phyloP scores from a whole-genome alignment of 1,140 invertebrate genomes.

The Drosophila varians region DNA sequence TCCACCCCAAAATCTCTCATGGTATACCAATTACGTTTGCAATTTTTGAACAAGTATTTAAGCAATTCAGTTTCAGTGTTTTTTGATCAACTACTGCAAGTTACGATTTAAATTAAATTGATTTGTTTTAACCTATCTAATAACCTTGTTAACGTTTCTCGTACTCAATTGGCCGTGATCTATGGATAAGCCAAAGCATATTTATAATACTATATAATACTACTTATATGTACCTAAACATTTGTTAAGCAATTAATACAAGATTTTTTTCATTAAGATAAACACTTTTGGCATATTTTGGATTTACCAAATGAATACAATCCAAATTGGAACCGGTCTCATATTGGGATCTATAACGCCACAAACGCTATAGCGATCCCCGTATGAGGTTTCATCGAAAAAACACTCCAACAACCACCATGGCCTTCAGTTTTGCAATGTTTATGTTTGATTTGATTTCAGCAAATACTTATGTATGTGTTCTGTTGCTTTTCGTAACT shows the following conservation, averaged over 20 bases:
- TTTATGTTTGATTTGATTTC: slow-evolving; percentile 72
- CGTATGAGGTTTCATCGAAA: slow-evolving; percentile 50
- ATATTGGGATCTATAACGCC: slow-evolving; percentile 55
- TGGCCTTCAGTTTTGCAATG: slow-evolving; percentile 72
- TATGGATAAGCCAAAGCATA: slow-evolving; percentile 32
- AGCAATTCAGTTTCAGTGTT: slow-evolving; percentile 78
- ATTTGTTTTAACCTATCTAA: slow-evolving; percentile 57
- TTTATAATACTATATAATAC: slow-evolving; percentile 31
- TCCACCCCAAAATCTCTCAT: slow-evolving; percentile 36
- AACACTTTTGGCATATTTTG: slow-evolving; percentile 76
- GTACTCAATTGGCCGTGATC: slow-evolving; percentile 19
- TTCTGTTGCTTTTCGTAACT: slow-evolving; percentile 77
- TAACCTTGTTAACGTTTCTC: slow-evolving; percentile 36
- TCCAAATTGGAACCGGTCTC: slow-evolving; percentile 28
- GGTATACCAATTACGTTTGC: slow-evolving; percentile 77
- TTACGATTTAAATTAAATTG: slow-evolving; percentile 69
- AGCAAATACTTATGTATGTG: slow-evolving; percentile 68
- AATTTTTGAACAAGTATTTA: slow-evolving; percentile 80
- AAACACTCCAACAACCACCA: slow-evolving; percentile 61
- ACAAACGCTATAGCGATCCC: slow-evolving; percentile 28
- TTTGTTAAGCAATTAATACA: slow-evolving; percentile 56
- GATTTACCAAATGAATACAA: slow-evolving; percentile 60
- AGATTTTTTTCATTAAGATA: slow-evolving; percentile 82
- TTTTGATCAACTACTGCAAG: slow-evolving; percentile 70
- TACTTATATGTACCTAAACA: slow-evolving; percentile 42